A percentile compares a stretch with the other conserved stretches of the same genome.
These are phyloP conservation scores for Diarsia dahlii DNA, from an alignment of 2,888 invertebrate species.

Conservation along the genomic window DNA sequence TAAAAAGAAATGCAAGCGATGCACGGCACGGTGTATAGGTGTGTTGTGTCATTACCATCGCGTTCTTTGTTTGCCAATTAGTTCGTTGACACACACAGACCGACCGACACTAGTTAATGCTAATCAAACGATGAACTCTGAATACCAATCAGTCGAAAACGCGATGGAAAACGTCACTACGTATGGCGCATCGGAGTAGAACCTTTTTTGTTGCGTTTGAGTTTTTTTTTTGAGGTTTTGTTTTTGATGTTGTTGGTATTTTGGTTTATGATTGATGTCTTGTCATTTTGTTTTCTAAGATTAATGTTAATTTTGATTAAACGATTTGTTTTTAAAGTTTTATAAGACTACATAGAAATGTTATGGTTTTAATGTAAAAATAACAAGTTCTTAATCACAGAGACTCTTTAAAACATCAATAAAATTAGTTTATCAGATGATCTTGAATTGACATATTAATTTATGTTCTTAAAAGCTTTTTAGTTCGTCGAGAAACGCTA, in stretches of 20 bases:
- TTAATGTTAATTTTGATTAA: not conserved
- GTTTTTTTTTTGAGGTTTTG: not conserved
- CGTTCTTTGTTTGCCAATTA: slow-evolving; percentile 83
- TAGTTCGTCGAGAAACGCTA: slow-evolving; percentile 10
- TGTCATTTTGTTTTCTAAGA: not conserved
- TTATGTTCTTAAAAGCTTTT: slow-evolving; percentile 1
- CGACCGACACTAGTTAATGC: slow-evolving; percentile 74
- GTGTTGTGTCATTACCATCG: slow-evolving; percentile 53
- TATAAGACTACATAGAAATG: not conserved
- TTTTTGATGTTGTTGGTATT: not conserved
- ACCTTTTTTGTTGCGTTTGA: not conserved
- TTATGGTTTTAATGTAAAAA: not conserved
- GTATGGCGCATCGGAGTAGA: not conserved
- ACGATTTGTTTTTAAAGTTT: not conserved
- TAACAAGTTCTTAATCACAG: not conserved
- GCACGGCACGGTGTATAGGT: slow-evolving; percentile 23
- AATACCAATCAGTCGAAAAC: slow-evolving; percentile 74
- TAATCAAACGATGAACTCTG: slow-evolving; percentile 68
- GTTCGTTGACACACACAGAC: slow-evolving; percentile 83
- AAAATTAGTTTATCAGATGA: not conserved
- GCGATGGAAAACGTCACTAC: slow-evolving; percentile 46
- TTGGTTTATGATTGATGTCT: slow-evolving; percentile 6
- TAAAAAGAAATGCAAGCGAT: slow-evolving; percentile 60
- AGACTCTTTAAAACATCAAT: slow-evolving; percentile 6
- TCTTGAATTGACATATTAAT: slow-evolving; percentile 2